phyloP scores from a whole-genome alignment of 2,113 vertebrate species.

The Ochotona curzoniae region DNA sequence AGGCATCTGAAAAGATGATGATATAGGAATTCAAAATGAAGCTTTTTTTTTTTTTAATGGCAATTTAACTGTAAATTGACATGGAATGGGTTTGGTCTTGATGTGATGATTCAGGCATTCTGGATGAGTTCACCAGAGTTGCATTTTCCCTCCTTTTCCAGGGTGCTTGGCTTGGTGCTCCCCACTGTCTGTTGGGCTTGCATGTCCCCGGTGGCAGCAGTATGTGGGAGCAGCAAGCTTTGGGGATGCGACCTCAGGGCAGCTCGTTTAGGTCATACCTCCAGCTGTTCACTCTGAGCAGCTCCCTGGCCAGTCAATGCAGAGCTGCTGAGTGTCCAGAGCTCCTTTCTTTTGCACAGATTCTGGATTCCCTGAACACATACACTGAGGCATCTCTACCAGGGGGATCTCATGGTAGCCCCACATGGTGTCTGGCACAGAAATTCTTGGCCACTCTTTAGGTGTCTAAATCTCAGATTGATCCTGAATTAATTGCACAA shows the following conservation, averaged over 20 bases:
- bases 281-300: background rate
- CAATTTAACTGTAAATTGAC: background rate
- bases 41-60: background rate
- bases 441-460: background rate
- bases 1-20: background rate
- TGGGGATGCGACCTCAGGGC: rapidly evolving
- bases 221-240: rapidly evolving
- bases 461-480: background rate
- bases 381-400: background rate
- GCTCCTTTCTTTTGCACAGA: rapidly evolving
- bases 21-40: background rate
- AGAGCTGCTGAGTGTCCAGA: background rate
- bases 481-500: background rate
- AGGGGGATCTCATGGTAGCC: rapidly evolving
- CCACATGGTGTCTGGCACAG: rapidly evolving
- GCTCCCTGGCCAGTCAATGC: too few species aligned
- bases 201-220: too few species aligned
- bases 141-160: background rate
- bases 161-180: background rate
- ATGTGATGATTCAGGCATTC: background rate
- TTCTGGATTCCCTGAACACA: background rate
- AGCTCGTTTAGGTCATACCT: background rate
- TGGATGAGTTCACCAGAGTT: background rate
- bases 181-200: too few species aligned
- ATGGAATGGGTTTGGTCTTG: background rate